Conservation (phyloP, 2,797 vertebrate species). For the Jordanella pulchra region DNA sequence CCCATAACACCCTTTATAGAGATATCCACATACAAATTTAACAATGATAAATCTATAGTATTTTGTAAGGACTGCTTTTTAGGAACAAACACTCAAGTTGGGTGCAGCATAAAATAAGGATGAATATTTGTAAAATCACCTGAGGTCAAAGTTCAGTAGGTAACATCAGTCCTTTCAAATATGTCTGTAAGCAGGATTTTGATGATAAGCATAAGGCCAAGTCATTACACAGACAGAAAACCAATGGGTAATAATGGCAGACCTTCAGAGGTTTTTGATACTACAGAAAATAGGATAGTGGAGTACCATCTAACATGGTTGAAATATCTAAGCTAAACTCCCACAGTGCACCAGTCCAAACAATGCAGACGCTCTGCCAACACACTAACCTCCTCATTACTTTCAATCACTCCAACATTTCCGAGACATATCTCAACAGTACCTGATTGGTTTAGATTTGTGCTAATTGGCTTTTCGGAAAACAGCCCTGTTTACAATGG, state of each 20-base stretch:
- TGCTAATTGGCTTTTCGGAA: not conserved
- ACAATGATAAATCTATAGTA: too few relatives aligned
- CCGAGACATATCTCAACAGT: not conserved
- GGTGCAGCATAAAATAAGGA: not conserved
- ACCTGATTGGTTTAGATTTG: not conserved
- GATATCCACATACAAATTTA: too few relatives aligned
- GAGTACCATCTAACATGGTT: not conserved
- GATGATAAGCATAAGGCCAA: not conserved
- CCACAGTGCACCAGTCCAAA: slow-evolving; percentile 16
- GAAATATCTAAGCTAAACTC: slow-evolving; percentile 20
- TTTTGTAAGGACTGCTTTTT: too few relatives aligned
- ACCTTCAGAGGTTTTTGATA: too few relatives aligned
- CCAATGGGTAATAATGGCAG: too few relatives aligned
- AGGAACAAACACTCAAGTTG: too few relatives aligned
- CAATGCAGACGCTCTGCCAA: slow-evolving; percentile 19
- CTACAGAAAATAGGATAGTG: too few relatives aligned
- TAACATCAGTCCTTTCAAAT: too few relatives aligned
- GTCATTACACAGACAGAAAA: too few relatives aligned
- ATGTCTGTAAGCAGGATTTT: not conserved
- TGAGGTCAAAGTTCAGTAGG: not conserved
- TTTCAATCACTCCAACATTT: not conserved
- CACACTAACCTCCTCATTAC: slow-evolving; percentile 20
- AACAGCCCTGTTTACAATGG: not conserved
- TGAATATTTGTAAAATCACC: not conserved
- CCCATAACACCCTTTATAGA: not conserved